These are phyloP conservation scores for Phaetusa simplex DNA, from an alignment of 2,113 vertebrate species.

Conservation along the genomic window DNA sequence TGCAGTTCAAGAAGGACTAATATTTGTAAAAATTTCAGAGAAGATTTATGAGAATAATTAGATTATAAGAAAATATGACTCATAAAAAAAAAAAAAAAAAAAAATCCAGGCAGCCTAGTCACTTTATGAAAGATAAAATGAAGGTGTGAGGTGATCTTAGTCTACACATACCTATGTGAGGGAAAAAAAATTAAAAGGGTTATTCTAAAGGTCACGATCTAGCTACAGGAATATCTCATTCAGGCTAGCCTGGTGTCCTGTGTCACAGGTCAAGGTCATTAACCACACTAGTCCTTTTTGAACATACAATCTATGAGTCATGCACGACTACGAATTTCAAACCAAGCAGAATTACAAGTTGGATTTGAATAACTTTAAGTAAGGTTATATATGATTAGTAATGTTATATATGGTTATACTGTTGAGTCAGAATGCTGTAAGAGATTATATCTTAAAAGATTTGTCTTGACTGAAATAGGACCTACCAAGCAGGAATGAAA, in stretches of 20 bases:
- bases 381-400: neutral
- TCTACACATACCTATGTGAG: neutral
- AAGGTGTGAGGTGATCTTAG: neutral
- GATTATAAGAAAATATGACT: neutral
- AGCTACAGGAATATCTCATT: neutral
- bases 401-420: neutral
- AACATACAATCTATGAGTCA: neutral
- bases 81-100: neutral
- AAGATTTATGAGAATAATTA: neutral
- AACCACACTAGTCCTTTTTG: neutral
- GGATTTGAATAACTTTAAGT: neutral
- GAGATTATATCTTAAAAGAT: neutral
- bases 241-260: neutral
- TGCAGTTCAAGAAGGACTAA: neutral
- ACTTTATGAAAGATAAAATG: neutral
- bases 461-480: neutral
- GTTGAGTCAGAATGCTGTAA: neutral
- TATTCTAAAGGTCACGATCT: neutral
- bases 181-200: accelerated
- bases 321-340: neutral
- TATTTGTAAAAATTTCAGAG: neutral
- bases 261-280: neutral
- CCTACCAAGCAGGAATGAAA: neutral
- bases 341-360: neutral
- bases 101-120: neutral